A percentile compares a stretch with the other conserved stretches of the same genome.
These are phyloP conservation scores for Parasteatoda tepidariorum DNA, from an alignment of 1,140 invertebrate species.

Conservation along the genomic window DNA sequence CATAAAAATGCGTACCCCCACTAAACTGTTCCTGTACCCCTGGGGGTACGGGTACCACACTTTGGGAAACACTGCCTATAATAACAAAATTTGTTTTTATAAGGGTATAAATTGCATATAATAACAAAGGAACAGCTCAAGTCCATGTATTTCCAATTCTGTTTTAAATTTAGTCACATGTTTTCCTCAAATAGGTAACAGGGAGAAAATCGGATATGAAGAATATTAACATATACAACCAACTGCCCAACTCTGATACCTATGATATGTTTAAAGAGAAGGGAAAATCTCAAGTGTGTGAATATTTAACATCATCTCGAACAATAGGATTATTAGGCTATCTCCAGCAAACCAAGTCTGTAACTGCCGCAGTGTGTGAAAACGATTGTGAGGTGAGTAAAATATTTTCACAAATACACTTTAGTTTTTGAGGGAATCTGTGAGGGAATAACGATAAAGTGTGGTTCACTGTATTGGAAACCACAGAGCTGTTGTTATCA, in stretches of 20 bases:
- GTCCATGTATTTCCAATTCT: no score
- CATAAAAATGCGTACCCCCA: no score
- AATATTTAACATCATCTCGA: conserved; percentile 20
- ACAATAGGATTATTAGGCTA: conserved; percentile 18
- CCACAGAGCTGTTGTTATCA: no score
- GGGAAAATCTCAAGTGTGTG: neutral
- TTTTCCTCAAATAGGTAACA: neutral
- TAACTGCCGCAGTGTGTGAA: conserved; percentile 27
- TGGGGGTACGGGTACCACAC: neutral
- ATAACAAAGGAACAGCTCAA: neutral
- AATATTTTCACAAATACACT: no score
- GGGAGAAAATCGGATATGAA: neutral
- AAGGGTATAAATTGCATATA: neutral
- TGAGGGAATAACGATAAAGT: no score
- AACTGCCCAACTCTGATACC: conserved; percentile 35
- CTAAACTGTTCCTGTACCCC: no score
- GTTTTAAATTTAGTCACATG: neutral
- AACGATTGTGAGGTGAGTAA: conserved; percentile 22
- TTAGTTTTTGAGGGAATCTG: no score
- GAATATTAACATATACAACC: neutral
- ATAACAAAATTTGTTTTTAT: neutral
- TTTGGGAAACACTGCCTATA: neutral
- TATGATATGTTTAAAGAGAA: conserved; percentile 3
- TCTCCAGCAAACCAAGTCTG: conserved; percentile 3
- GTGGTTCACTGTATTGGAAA: no score